phyloP scores from a whole-genome alignment of 2,113 vertebrate species.

The Tetraodon nigroviridis region DNA sequence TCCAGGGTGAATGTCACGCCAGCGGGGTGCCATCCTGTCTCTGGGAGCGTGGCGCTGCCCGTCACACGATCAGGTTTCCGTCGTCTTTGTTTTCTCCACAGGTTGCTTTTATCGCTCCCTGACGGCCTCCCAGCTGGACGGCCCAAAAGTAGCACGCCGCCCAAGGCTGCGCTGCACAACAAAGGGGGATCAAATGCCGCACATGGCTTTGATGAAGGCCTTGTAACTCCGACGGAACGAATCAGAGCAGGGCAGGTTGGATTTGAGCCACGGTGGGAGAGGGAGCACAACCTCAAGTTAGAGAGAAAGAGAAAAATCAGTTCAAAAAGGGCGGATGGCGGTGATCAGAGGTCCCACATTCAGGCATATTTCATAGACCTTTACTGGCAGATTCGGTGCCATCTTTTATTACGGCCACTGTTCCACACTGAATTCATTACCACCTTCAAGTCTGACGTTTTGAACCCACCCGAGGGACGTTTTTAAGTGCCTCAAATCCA shows the following conservation, averaged over 20 bases:
- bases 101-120: conserved; percentile 16
- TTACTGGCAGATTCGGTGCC: no score
- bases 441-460: no score
- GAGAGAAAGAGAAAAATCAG: conserved; percentile 1
- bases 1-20: conserved; percentile 56
- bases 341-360: no score
- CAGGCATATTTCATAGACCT: no score
- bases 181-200: conserved; percentile 42
- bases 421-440: no score
- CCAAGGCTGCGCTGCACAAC: conserved; percentile 41
- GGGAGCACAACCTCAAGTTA: conserved; percentile 2
- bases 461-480: no score
- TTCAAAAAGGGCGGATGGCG: no score
- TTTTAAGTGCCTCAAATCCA: no score
- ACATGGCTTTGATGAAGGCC: conserved; percentile 55
- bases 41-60: conserved; percentile 16
- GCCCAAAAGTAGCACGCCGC: conserved; percentile 18
- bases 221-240: conserved; percentile 22
- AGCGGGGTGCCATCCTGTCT: conserved; percentile 25
- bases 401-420: no score
- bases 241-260: conserved; percentile 37
- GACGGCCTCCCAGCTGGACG: conserved; percentile 37
- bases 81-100: conserved; percentile 4
- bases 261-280: conserved; percentile 7
- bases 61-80: conserved; percentile 1